phyloP scores from a whole-genome alignment of 2,888 invertebrate species.

The Cyclophora punctaria region DNA sequence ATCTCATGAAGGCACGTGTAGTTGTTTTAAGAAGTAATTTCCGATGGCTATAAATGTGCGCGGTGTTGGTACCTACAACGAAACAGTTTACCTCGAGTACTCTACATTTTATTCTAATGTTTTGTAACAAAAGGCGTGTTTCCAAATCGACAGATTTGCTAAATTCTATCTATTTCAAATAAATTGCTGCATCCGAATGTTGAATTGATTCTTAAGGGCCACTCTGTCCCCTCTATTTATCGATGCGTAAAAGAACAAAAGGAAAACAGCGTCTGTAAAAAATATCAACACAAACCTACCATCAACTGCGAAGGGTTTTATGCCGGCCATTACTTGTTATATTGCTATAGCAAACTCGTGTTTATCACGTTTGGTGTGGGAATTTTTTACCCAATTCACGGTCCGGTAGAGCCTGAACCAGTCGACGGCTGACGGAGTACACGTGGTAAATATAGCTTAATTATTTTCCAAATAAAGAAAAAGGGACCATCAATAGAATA shows the following conservation, averaged over 20 bases:
- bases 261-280: constrained; percentile 6
- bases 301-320: constrained; percentile 13
- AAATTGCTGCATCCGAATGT: no score
- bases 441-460: constrained; percentile 40
- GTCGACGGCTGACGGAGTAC: constrained; percentile 28
- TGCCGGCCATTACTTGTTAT: constrained; percentile 12
- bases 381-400: constrained; percentile 19
- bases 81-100: no score
- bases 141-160: no score
- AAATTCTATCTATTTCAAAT: no score
- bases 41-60: constrained; percentile 52
- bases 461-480: constrained; percentile 30
- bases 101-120: no score
- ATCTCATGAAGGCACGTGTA: constrained; percentile 11
- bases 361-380: constrained; percentile 19
- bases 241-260: constrained; percentile 6
- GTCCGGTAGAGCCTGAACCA: constrained; percentile 7
- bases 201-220: neutral
- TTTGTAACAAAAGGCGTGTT: no score
- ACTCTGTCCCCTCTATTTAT: constrained; percentile 1
- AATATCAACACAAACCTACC: constrained; percentile 10
- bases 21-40: constrained; percentile 48
- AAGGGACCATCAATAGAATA: constrained; percentile 3
- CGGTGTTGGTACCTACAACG: no score
- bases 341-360: constrained; percentile 11